Evolutionary conservation across 2,888 invertebrate genomes (phyloP).

Genomic region (Eristalis intricaria): DNA sequence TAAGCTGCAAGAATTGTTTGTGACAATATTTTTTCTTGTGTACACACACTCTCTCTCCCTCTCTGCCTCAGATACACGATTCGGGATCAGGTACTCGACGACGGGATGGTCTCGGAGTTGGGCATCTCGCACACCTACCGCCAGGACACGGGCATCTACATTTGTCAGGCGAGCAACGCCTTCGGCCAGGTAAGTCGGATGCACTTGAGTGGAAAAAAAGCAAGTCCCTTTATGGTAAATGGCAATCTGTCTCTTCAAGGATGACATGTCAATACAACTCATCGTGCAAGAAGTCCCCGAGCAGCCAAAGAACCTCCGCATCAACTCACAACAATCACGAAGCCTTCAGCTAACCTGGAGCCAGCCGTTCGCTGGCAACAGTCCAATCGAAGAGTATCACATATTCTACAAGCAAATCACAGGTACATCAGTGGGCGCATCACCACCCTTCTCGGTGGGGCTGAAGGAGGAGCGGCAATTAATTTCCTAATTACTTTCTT

Average conservation of each 20-base stretch:
- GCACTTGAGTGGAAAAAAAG: background rate
- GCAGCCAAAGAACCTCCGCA: slow-evolving; percentile 92
- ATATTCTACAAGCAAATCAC: slow-evolving; percentile 94
- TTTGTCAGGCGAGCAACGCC: slow-evolving; percentile 93
- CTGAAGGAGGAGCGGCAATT: background rate
- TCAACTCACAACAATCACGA: slow-evolving; percentile 92
- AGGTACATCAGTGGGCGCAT: slow-evolving; percentile 74
- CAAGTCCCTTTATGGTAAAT: background rate
- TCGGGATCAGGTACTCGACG: slow-evolving; percentile 88
- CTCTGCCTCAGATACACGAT: slow-evolving; percentile 84
- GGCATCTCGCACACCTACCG: slow-evolving; percentile 92
- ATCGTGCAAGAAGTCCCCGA: slow-evolving; percentile 96
- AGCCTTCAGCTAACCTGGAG: slow-evolving; percentile 94
- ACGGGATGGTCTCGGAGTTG: slow-evolving; percentile 92
- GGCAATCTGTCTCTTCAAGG: slow-evolving; percentile 78
- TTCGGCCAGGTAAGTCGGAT: slow-evolving; percentile 89
- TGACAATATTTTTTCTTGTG: background rate
- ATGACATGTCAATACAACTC: slow-evolving; percentile 94
- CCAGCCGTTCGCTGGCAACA: slow-evolving; percentile 93
- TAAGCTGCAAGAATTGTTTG: slow-evolving; percentile 74
- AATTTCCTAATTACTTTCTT: slow-evolving; percentile 61
- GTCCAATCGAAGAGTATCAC: slow-evolving; percentile 93
- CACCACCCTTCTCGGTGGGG: background rate
- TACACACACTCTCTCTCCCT: background rate
- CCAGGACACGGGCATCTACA: slow-evolving; percentile 93